A percentile compares a stretch with the other conserved stretches of the same genome.
These are phyloP conservation scores for Rhimphoctona megacephalus DNA, from an alignment of 2,888 invertebrate species.

Conservation along the genomic window DNA sequence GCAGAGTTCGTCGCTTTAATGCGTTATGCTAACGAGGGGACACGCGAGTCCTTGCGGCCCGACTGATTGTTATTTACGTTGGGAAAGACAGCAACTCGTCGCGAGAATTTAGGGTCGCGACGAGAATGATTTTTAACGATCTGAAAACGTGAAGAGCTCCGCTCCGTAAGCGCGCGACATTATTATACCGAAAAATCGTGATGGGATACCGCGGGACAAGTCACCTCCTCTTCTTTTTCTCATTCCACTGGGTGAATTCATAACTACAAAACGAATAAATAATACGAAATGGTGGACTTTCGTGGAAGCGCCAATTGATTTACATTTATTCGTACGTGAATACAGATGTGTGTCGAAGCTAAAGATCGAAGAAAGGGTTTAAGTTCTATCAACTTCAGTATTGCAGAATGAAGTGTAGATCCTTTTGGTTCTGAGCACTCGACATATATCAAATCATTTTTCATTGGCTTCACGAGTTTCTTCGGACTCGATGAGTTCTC, in stretches of 20 bases:
- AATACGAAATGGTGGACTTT: slow-evolving; percentile 33
- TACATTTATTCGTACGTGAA: slow-evolving; percentile 48
- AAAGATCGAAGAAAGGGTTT: not conserved
- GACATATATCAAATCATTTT: slow-evolving; percentile 22
- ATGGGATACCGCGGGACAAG: slow-evolving; percentile 27
- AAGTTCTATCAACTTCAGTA: not conserved
- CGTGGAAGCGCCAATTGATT: slow-evolving; percentile 63
- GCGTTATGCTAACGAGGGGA: slow-evolving; percentile 69
- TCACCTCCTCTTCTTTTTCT: slow-evolving; percentile 29
- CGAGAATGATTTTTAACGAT: slow-evolving; percentile 61
- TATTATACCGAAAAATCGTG: slow-evolving; percentile 40
- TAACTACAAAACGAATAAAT: slow-evolving; percentile 50
- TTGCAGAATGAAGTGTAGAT: not conserved
- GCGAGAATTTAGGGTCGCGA: slow-evolving; percentile 60
- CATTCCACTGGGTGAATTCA: slow-evolving; percentile 37
- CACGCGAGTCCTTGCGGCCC: slow-evolving; percentile 44
- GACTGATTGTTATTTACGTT: slow-evolving; percentile 73
- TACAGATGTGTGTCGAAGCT: slow-evolving; percentile 1
- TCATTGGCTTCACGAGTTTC: slow-evolving; percentile 37
- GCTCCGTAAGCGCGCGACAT: slow-evolving; percentile 64
- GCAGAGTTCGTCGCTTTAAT: slow-evolving; percentile 55
- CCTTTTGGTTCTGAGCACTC: slow-evolving; percentile 7
- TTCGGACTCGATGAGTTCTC: slow-evolving; percentile 20
- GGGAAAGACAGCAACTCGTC: slow-evolving; percentile 51
- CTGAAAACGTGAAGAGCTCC: slow-evolving; percentile 43